A percentile compares a stretch with the other conserved stretches of the same genome.
Evolutionary conservation across 2,797 vertebrate species (phyloP).

Genomic region (Eupleurogrammus muticus): DNA sequence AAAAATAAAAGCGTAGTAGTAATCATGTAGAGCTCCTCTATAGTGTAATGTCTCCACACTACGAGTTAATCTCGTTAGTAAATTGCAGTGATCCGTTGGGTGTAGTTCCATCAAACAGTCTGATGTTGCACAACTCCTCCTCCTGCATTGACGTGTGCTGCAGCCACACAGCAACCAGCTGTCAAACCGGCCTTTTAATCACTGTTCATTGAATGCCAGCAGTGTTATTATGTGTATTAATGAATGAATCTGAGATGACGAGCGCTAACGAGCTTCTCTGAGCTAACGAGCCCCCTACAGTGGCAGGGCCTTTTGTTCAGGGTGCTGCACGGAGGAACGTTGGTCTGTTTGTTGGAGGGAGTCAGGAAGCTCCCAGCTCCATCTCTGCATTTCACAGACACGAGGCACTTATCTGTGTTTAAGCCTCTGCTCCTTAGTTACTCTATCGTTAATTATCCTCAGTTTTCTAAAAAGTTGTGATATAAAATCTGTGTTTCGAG

Average conservation of each 20-base stretch:
- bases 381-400: slow-evolving; percentile 19
- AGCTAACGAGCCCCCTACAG: slow-evolving; percentile 58
- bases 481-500: no score
- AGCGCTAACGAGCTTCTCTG: slow-evolving; percentile 69
- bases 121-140: slow-evolving; percentile 22
- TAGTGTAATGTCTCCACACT: not conserved
- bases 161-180: slow-evolving; percentile 66
- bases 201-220: slow-evolving; percentile 71
- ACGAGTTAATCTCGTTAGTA: not conserved
- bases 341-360: slow-evolving; percentile 40
- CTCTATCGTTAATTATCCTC: no score
- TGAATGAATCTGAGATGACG: slow-evolving; percentile 72
- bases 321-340: slow-evolving; percentile 31
- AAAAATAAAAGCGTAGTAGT: no score
- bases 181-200: slow-evolving; percentile 81
- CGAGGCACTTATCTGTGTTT: slow-evolving; percentile 5
- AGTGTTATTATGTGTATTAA: slow-evolving; percentile 78
- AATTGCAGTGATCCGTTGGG: not conserved
- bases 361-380: slow-evolving; percentile 28
- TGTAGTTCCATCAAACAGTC: not conserved
- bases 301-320: slow-evolving; percentile 45
- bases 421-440: no score
- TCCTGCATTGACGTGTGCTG: slow-evolving; percentile 26
- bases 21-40: not conserved
- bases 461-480: no score